phyloP scores from a whole-genome alignment of 2,888 invertebrate species.

The Drosophila lacicola region DNA sequence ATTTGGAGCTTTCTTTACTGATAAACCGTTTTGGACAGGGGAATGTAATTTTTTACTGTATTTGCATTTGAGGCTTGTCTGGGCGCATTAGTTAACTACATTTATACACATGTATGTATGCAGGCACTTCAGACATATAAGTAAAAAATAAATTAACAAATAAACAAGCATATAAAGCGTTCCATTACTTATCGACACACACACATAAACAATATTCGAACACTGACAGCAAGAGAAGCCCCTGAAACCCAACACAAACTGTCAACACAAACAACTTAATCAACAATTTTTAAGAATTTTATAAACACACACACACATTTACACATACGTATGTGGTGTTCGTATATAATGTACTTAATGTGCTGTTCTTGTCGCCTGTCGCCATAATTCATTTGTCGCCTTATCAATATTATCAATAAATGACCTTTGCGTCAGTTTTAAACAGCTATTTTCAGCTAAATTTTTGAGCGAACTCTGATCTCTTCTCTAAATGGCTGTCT shows the following conservation, averaged over 20 bases:
- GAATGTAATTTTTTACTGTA: conserved; percentile 25
- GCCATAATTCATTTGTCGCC: conserved; percentile 50
- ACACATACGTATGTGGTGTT: neutral
- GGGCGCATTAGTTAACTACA: too few species aligned
- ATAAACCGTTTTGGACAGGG: conserved; percentile 29
- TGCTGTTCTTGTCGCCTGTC: conserved; percentile 44
- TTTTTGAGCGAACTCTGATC: conserved; percentile 13
- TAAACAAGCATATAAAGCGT: conserved; percentile 1
- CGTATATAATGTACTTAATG: conserved; percentile 42
- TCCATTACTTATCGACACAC: conserved; percentile 3
- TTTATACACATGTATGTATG: too few species aligned
- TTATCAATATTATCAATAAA: conserved; percentile 76
- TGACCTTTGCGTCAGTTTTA: conserved; percentile 66
- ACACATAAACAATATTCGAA: conserved; percentile 30
- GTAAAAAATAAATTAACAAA: conserved; percentile 2
- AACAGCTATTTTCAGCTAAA: conserved; percentile 44
- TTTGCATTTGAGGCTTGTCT: conserved; percentile 18
- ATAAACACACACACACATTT: conserved; percentile 9
- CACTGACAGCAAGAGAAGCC: conserved; percentile 14
- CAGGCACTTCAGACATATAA: conserved; percentile 5
- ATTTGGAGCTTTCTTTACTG: conserved; percentile 27
- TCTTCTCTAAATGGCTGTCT: neutral
- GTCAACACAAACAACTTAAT: conserved; percentile 72
- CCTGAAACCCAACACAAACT: conserved; percentile 36
- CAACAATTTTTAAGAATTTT: conserved; percentile 56